phyloP scores from a whole-genome alignment of 2,797 vertebrate species.

The Eurystomus glaucurus region DNA sequence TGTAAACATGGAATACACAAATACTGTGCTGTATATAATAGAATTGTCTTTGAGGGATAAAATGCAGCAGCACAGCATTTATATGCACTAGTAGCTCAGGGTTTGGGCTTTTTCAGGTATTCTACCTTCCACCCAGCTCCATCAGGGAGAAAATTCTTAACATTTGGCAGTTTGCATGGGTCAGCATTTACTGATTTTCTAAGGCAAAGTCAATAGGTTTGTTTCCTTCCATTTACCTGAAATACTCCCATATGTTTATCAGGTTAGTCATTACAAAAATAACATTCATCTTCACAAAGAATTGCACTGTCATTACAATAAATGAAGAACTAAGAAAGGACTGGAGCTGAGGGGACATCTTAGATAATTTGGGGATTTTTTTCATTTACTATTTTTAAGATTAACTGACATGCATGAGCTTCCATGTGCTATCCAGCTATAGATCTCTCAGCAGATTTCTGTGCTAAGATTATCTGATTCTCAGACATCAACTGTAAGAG shows the following conservation, averaged over 20 bases:
- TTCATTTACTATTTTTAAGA: background rate
- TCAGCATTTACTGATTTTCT: background rate
- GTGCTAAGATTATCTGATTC: background rate
- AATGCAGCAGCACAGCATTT: background rate
- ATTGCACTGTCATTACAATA: background rate
- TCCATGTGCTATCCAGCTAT: fast-evolving
- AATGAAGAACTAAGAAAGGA: background rate
- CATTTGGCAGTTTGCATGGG: background rate
- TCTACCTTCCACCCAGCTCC: background rate
- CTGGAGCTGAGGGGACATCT: background rate
- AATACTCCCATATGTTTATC: background rate
- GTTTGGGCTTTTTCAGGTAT: background rate
- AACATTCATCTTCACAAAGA: background rate
- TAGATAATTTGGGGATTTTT: background rate
- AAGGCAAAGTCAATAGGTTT: background rate
- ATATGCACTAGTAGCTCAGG: background rate
- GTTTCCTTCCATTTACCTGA: background rate
- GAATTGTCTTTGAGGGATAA: background rate
- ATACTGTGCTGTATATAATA: background rate
- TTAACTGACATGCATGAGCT: background rate
- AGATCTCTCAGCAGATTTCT: background rate
- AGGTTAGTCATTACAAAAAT: background rate
- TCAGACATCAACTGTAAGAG: background rate
- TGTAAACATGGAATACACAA: background rate
- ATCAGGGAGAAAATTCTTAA: background rate